Evolutionary conservation across 37 sponge, comb jelly and placozoan species (phyloP), one percentile per base, ranked within the genome.

Genomic region (Ephydatia muelleri): DNA sequence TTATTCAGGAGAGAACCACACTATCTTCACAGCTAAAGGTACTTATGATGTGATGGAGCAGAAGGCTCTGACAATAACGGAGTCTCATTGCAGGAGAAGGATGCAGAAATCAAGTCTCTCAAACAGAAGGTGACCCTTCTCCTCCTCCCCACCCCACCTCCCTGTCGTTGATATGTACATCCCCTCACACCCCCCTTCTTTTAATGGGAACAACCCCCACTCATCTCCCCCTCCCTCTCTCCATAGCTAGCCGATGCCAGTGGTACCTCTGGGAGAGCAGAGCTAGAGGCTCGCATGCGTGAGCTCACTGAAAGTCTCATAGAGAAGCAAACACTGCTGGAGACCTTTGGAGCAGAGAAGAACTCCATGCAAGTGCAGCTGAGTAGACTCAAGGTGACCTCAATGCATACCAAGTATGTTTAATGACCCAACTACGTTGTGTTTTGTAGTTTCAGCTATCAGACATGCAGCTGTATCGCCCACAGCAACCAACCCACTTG

Each of bases 221-320:
- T 11, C 29, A 3, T 5, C 70, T 6, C 27, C 70, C 27, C 29
- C 70, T 11, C 27, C 27, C 29, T 5, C 27, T 68, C 27, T 11
- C 70, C 5, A 5, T 6, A 29, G 27, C 13, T 29, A 11, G 29
- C 29, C 9, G 70, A 68, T 6, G 5, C 5, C 9, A 11, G 27
- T 11, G 23, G 30, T 38, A 31, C 22, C 72, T 48, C 82, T 9
- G 70, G 72, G 22, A 79, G 78, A 25, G 73, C 76, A 5, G 92
- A 92, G 77, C 27, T 89, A 75, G 95, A 95, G 75, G 34, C 81
- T 2, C 73, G 90, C 29, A 80, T 95, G 31, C 87, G 84, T 14
- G 86, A 88, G 38, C 86, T 95, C 66, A 95, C 96, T 32, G 93
- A 97, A 82, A 94, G 88, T 49, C 76, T 97, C 70, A 89, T 97